Evolutionary conservation across 2,113 vertebrate genomes (phyloP).

Genomic region (Tragelaphus strepsiceros): DNA sequence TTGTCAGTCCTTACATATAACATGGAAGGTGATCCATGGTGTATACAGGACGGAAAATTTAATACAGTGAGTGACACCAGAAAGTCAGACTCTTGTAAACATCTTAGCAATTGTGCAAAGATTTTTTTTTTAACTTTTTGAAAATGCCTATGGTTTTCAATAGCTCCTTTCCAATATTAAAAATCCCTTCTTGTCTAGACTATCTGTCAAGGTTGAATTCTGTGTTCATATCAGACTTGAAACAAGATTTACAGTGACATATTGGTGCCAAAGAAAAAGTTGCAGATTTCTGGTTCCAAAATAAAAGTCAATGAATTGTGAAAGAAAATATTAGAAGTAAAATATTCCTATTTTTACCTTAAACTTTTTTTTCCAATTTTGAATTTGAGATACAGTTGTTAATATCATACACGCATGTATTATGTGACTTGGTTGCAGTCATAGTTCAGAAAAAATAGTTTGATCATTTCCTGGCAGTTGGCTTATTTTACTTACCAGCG

Average conservation of each 20-base stretch:
- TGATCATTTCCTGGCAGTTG: not conserved
- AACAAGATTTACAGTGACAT: not conserved
- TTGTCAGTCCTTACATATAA: not conserved
- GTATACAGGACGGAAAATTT: not conserved
- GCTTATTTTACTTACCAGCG: not conserved
- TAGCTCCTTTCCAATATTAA: not conserved
- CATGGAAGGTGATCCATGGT: accelerated
- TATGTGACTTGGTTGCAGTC: not conserved
- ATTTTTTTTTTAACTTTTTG: not conserved
- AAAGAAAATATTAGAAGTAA: not conserved
- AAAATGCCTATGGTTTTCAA: not conserved
- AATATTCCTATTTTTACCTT: not conserved
- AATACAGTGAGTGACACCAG: not conserved
- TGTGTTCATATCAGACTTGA: not conserved
- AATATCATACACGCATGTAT: not conserved
- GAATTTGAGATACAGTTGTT: not conserved
- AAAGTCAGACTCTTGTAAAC: not conserved
- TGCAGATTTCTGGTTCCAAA: not conserved
- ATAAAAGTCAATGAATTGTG: not conserved
- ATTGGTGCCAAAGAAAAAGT: not conserved
- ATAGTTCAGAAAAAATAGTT: not conserved
- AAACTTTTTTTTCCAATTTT: not conserved
- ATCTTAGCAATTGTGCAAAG: not conserved
- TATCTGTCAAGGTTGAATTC: not conserved
- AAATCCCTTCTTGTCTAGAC: not conserved